These are phyloP conservation scores for Nebria ingens DNA, from an alignment of 1,140 invertebrate genomes.

Conservation along the genomic window DNA sequence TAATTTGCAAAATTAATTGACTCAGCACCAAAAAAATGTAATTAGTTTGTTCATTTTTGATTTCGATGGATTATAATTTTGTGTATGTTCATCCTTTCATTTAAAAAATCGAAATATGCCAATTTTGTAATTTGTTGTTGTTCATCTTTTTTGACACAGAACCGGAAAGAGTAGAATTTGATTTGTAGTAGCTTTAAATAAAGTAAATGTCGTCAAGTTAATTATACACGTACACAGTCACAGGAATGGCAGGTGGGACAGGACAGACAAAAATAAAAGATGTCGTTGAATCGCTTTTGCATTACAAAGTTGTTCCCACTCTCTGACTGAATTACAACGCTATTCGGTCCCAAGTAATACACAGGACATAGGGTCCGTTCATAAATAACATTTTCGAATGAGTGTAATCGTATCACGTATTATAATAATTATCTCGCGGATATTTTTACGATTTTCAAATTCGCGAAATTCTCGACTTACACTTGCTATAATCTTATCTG, in stretches of 20 bases:
- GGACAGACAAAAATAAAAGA: too few relatives aligned
- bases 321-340: too few relatives aligned
- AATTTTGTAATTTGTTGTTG: too few relatives aligned
- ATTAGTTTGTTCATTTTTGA: too few relatives aligned
- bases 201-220: background rate
- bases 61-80: too few relatives aligned
- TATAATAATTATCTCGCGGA: slow-evolving; percentile 1
- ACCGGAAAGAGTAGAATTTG: background rate
- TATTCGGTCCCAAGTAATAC: background rate
- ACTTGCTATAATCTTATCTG: too few relatives aligned
- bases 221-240: background rate
- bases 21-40: too few relatives aligned
- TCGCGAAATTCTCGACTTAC: background rate
- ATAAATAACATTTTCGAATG: background rate
- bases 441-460: slow-evolving; percentile 2
- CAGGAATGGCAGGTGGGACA: too few relatives aligned
- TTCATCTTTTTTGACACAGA: too few relatives aligned
- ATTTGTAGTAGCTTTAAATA: background rate
- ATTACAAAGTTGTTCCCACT: background rate
- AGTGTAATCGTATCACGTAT: background rate
- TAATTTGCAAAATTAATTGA: too few relatives aligned
- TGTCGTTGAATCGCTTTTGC: background rate
- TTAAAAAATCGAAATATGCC: too few relatives aligned
- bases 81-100: too few relatives aligned
- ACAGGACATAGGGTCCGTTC: background rate